These are phyloP conservation scores for Rhinolophus ferrumequinum DNA, from an alignment of 2,113 vertebrate species.

Conservation along the genomic window DNA sequence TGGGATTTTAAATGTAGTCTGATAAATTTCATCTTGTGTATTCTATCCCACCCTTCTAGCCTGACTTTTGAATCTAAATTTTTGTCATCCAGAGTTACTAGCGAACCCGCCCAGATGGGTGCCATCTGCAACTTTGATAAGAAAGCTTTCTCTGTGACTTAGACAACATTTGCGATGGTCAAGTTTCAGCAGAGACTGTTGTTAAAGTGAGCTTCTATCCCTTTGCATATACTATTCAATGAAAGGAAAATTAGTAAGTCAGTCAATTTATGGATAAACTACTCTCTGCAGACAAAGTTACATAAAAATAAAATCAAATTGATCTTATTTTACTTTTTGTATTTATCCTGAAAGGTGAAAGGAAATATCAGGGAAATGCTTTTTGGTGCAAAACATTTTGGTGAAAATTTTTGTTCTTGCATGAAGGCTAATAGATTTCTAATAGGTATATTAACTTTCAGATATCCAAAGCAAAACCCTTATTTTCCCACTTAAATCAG, in stretches of 20 bases:
- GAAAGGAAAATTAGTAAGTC: constrained; percentile 47
- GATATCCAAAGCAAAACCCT: neutral
- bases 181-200: constrained; percentile 55
- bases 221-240: constrained; percentile 47
- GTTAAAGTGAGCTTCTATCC: constrained; percentile 50
- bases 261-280: constrained; percentile 5
- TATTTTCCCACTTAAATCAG: neutral
- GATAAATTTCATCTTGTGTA: constrained; percentile 38
- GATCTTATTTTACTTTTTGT: constrained; percentile 41
- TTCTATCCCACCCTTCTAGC: constrained; percentile 26
- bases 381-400: neutral
- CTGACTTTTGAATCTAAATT: constrained; percentile 66
- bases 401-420: constrained; percentile 10
- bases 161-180: constrained; percentile 42
- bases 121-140: constrained; percentile 61
- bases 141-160: constrained; percentile 16
- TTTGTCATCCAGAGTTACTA: constrained; percentile 44
- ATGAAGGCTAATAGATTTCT: constrained; percentile 7
- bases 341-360: constrained; percentile 12
- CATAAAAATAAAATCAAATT: constrained; percentile 7
- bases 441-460: neutral
- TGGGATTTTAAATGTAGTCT: constrained; percentile 3
- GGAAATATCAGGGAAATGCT: neutral
- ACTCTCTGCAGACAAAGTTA: constrained; percentile 4
- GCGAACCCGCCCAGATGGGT: constrained; percentile 26